Base-by-base conservation (phyloP, 2,797 vertebrate genomes). In the Enteromius viviparus region DNA sequence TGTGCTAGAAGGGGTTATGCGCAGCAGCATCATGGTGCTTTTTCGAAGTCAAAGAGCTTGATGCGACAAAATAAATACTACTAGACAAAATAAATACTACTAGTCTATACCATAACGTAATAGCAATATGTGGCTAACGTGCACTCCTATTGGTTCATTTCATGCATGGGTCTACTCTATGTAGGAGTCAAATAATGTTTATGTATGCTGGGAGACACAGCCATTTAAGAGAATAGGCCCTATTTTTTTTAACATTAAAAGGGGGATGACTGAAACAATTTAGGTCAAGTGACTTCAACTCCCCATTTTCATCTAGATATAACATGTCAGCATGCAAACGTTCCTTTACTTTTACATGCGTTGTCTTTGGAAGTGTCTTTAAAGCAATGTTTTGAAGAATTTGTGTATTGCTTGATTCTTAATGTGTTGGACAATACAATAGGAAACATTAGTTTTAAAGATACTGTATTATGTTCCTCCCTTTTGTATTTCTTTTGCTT, bases 31-130 rank as follows among this genome's bases (percentile, higher is more conserved):
- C 62, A 42, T 75, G 69, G 26, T 49, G 58, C 58, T 49, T 78
- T 71, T 84, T 79, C 9, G 7, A 81, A 60, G 80, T 34, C 45
- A 82, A 66, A 66, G 15, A 15, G 76, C 64, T 62, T 55, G 3
- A 65, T 76, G 42, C 58, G 81, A 87, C 76, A 85, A 82, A 87
- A 80, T 45, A 64, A 66, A 80, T 12, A 37, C 53, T 69, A 29
- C 62, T 47, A 55, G 49, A 87, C 76, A 85, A 82, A 87, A 80
- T 45, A 64, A 66, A 80, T 12, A 37, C 53, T 69, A 29, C 62
- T 47, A 55, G 49, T 47, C 60, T 66, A 53, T 74, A 29, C 19
- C 32, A 45, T 32, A 72, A 34, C 26, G 26, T 49, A 17, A 17
- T 12, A 14, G 77, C 19, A 51, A 21, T 64, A 21, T 32, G 23